Base-by-base conservation (phyloP, 2,888 invertebrate species). In the Monochamus alternatus region DNA sequence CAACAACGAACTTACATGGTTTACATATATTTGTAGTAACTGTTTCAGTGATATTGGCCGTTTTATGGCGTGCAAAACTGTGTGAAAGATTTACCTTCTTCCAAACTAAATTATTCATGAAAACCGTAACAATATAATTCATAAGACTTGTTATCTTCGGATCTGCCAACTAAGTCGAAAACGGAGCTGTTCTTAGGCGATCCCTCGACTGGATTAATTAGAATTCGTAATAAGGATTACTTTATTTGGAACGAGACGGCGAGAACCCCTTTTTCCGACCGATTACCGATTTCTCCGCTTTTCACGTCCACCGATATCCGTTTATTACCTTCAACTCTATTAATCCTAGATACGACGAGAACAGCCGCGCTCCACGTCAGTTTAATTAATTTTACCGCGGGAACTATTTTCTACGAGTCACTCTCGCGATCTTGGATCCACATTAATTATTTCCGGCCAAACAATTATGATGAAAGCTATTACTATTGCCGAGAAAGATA, bases 151-250 rank as follows among this genome's bases (percentile, higher is more conserved):
- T 55, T 47, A 5, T 10, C 44, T 44, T 47, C 22, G 22, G 44
- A 64, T 64, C 47, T 22, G 44, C 44, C 47, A 47, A 47, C n/a
- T 38, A 68, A 68, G 22, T 59, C n/a, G 32, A 67, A 68, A 68
- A 31, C 52, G 66, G 32, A 52, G 51, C 14, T 55, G 44, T 68
- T 59, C 22, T 58, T 58, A 8, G 38, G 44, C 14, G 32, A 3
- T 52, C 66, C 38, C 22, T 58, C n/a, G 68, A 58, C 55, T 30
- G 31, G 64, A 64, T 64, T 64, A 64, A 64, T 30, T 47, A 64
- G 64, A 47, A 68, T 58, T 58, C 58, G 58, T 68, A 32, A 68
- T 68, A 22, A 58, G 68, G 68, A 68, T 58, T 59, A 68, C 44
- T 68, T 58, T 55, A 68, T 58, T 68, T 55, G 43, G 52, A 58